Evolutionary conservation across 2,888 invertebrate genomes (phyloP), one percentile per base, ranked within the genome.

Genomic region (Sesamia inferens): DNA sequence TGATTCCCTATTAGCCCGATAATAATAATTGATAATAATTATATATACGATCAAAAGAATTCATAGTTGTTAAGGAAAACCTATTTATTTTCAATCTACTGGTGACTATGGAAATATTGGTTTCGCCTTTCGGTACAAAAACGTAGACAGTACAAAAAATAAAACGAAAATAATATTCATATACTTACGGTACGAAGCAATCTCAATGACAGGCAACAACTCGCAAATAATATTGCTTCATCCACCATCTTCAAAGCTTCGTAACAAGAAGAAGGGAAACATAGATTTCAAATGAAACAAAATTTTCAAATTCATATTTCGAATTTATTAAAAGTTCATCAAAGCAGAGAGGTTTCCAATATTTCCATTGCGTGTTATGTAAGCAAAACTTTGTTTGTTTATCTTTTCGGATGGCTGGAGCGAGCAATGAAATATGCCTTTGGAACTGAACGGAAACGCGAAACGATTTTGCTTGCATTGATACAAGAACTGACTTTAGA

Each of bases 271-370:
- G n/a, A 69, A 68, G 74, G 55, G 7, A 79, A 44, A 80, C 55
- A 79, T 24, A 22, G 11, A 58, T 59, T 72, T 83, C 79, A 54
- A 79, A 79, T 79, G 73, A 73, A 79, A 42, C 48, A 22, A 22
- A 62, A 39, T 57, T 47, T 48, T 19, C n/a, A 69, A 76, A 81
- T 84, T 76, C 76, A 81, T 71, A 81, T 67, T 68, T 71, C 78
- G 44, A 63, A 48, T 83, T 82, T 78, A 85, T 83, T 74, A 83
- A 79, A 85, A 66, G n/a, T 79, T 62, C 44, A 16, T 59, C 44
- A 58, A 79, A 79, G 70, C 72, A 19, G 14, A 83, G 66, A 71
- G 24, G n/a, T 65, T 75, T 70, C 47, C 72, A 65, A 71, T 75
- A 73, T 79, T 73, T 63, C 42, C 42, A 71, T 71, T 71, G 71